phyloP scores from a whole-genome alignment of 2,113 vertebrate genomes.

The Colaptes auratus region DNA sequence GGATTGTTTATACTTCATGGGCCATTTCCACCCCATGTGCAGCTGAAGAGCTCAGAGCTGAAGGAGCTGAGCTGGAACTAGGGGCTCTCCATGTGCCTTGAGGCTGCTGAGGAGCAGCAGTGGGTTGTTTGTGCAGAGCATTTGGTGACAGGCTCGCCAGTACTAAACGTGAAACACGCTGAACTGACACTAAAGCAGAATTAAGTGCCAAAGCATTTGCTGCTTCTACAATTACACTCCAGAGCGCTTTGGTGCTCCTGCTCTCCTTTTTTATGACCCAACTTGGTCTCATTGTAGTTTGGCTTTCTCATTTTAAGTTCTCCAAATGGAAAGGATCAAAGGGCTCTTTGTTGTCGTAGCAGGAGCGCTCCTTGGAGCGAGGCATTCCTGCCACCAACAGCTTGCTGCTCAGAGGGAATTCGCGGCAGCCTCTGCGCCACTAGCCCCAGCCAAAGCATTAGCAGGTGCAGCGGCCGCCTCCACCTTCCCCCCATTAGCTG shows the following conservation, averaged over 20 bases:
- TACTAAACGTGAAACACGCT: conserved; percentile 8
- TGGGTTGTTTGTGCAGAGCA: conserved; percentile 60
- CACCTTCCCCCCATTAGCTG: neutral
- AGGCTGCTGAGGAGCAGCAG: neutral
- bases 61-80: neutral
- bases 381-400: conserved; percentile 39
- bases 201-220: conserved; percentile 73
- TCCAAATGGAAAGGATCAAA: conserved; percentile 73
- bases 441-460: conserved; percentile 37
- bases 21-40: accelerated
- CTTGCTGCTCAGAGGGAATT: conserved; percentile 32
- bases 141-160: conserved; percentile 45
- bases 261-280: conserved; percentile 63
- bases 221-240: conserved; percentile 66
- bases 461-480: conserved; percentile 49
- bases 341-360: conserved; percentile 54
- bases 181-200: conserved; percentile 60
- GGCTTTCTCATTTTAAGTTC: conserved; percentile 59
- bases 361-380: neutral
- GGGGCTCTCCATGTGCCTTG: neutral
- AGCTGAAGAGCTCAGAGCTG: neutral
- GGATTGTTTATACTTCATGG: accelerated
- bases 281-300: conserved; percentile 63
- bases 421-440: conserved; percentile 19
- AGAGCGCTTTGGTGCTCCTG: conserved; percentile 39